These are phyloP conservation scores for Muricea muricata DNA, from an alignment of 92 coral and sea anemone genomes.

Conservation along the genomic window DNA sequence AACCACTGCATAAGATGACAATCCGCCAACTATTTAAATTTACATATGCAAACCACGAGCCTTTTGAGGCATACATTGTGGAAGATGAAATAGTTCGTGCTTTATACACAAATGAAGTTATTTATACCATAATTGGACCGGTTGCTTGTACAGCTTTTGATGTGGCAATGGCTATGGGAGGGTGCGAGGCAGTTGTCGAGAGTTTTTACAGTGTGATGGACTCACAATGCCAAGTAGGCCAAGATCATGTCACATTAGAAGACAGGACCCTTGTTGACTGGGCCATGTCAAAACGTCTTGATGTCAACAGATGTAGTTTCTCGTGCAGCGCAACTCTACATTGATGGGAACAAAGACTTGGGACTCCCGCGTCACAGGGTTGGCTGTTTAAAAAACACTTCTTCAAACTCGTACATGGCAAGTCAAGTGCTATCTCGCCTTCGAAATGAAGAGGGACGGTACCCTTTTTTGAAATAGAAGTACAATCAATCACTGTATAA, in stretches of 20 bases:
- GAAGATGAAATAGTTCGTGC: conserved; percentile 29
- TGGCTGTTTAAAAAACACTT: background rate
- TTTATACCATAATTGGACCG: background rate
- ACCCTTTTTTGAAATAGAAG: conserved; percentile 12
- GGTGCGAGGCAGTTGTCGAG: conserved; percentile 2
- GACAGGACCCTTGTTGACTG: conserved; percentile 30
- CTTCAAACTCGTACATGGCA: background rate
- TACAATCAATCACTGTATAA: background rate
- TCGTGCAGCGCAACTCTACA: background rate
- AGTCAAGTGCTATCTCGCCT: conserved; percentile 27
- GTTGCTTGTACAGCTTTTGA: conserved; percentile 6
- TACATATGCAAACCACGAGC: conserved; percentile 13
- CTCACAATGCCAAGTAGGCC: conserved; percentile 15
- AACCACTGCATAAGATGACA: conserved; percentile 5
- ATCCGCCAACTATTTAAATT: background rate
- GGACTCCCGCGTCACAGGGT: conserved; percentile 18
- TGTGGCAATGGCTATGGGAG: conserved; percentile 28
- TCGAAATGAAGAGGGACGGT: conserved; percentile 11
- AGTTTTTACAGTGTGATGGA: conserved; percentile 32
- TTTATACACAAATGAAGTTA: conserved; percentile 18
- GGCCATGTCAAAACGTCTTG: conserved; percentile 19
- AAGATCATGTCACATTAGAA: conserved; percentile 16
- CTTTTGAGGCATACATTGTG: conserved; percentile 16
- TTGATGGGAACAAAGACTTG: background rate
- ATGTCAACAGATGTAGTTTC: background rate